phyloP scores from a whole-genome alignment of 2,888 invertebrate genomes.

The Drosophila kuntzei region DNA sequence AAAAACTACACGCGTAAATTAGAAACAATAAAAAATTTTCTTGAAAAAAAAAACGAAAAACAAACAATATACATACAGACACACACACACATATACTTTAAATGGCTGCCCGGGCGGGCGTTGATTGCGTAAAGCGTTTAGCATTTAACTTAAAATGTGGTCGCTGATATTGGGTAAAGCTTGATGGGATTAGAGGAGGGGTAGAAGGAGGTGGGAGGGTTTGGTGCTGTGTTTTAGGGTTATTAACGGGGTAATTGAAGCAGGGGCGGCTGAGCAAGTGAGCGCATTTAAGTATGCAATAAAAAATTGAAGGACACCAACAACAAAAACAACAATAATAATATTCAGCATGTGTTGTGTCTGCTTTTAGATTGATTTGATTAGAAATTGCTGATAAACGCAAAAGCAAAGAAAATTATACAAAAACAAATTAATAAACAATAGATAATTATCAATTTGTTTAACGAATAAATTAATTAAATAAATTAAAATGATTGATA shows the following conservation, averaged over 20 bases:
- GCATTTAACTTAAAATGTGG: constrained; percentile 47
- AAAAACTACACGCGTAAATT: constrained; percentile 69
- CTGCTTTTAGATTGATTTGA: constrained; percentile 35
- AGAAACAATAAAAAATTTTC: constrained; percentile 53
- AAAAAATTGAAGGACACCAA: constrained; percentile 55
- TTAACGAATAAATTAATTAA: background rate
- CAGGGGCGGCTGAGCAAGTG: constrained; percentile 15
- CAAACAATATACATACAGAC: constrained; percentile 17
- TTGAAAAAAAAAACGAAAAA: constrained; percentile 13
- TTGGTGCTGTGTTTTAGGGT: background rate
- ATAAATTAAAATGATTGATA: background rate
- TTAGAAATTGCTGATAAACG: constrained; percentile 32
- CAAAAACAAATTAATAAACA: background rate
- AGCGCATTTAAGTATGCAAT: constrained; percentile 65
- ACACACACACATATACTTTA: constrained; percentile 9
- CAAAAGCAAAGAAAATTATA: background rate
- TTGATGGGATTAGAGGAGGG: background rate
- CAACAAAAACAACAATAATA: constrained; percentile 9
- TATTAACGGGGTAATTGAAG: constrained; percentile 32
- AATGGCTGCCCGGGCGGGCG: constrained; percentile 47
- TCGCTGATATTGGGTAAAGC: background rate
- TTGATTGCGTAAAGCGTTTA: constrained; percentile 60
- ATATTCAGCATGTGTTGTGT: constrained; percentile 15
- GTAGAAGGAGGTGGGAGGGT: background rate
- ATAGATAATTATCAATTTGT: background rate